Evolutionary conservation across 2,113 vertebrate species (phyloP), one percentile per base, ranked within the genome.

Genomic region (Phylloscopus trochiloides): DNA sequence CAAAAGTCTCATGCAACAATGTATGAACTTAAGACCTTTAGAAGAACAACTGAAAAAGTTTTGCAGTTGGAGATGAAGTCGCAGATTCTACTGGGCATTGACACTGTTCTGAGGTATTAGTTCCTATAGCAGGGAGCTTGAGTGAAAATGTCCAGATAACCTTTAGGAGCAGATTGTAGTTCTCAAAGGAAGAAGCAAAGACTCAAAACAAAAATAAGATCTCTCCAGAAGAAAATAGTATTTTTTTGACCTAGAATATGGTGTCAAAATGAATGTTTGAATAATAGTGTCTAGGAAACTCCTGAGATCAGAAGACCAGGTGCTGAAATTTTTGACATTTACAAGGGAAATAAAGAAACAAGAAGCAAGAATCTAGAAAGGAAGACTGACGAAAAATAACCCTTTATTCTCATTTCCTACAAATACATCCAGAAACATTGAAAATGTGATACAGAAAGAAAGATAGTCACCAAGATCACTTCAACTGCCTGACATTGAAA

Each of bases 1-100:
- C 6, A 36, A 13, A 76, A 40, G 18, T 45, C 15, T 86, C 22
- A 62, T 0, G 0, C 31, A 50, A 70, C 12, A 73, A 48, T 59
- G 43, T 20, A 40, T 36, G 52, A 68, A 80, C 7, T 79, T 57
- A 48, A 70, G 58, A 59, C 18, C 5, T 85, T 47, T 55, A 47
- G 40, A 86, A 42, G 4, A 83, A 72, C 25, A 76, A 3, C 3
- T 36, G 19, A n/a, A 58, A 62, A 73, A 12, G 4, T 72, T 48
- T 63, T 61, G 3, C 17, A 71, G 32, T n/a, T 1, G 10, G 22
- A 88, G 20, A 62, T 17, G 52, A 81, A 81, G 13, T 43, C n/a
- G 26, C 10, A 32, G 8, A n/a, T 47, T 74, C 47, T 78, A 18
- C 16, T n/a, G 43, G 61, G 6, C 62, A 65, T 25, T 71, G 16